Conservation (phyloP, 2,797 vertebrate genomes). For the Brachymystax lenok region DNA sequence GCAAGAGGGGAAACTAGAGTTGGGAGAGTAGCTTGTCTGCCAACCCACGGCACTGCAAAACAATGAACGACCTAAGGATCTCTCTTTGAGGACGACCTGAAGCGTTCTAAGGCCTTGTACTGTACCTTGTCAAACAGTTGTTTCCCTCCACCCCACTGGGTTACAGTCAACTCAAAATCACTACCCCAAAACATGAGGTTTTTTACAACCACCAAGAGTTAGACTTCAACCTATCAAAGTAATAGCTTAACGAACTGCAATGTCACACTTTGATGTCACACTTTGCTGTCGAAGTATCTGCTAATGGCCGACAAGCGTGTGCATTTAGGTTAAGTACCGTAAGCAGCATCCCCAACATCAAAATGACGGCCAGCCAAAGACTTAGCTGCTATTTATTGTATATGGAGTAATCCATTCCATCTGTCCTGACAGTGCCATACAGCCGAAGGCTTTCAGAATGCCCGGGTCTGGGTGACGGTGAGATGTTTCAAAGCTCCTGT, state of each 20-base stretch:
- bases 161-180: background rate
- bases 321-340: background rate
- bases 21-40: background rate
- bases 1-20: slow-evolving; percentile 8
- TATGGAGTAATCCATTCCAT: slow-evolving; percentile 46
- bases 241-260: too few relatives aligned
- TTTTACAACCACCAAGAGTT: background rate
- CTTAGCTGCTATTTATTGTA: slow-evolving; percentile 18
- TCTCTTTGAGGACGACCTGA: background rate
- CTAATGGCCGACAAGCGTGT: background rate
- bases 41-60: background rate
- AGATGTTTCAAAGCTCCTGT: slow-evolving; percentile 32
- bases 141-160: background rate
- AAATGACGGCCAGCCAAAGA: background rate
- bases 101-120: background rate
- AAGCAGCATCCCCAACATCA: background rate
- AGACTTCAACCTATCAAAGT: too few relatives aligned
- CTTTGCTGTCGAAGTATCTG: background rate
- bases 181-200: background rate
- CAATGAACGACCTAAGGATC: background rate
- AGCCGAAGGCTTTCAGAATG: slow-evolving; percentile 43
- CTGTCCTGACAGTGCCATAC: slow-evolving; percentile 26
- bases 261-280: background rate
- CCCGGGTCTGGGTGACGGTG: slow-evolving; percentile 26
- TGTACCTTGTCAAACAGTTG: background rate